phyloP scores from a whole-genome alignment of 37 sponge, comb jelly and placozoan species.

The Halichondria panicea region DNA sequence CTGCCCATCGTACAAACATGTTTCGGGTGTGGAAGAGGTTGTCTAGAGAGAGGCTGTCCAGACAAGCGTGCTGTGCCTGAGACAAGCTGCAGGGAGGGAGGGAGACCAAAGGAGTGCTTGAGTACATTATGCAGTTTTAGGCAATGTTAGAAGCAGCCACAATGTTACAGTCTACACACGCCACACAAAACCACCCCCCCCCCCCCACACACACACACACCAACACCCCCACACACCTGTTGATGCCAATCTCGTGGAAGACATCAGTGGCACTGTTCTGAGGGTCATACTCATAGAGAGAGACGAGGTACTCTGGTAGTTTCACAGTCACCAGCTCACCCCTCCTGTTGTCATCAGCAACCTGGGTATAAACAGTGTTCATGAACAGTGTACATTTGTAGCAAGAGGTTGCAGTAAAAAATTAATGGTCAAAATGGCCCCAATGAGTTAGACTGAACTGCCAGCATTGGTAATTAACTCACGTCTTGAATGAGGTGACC shows the following conservation, averaged over 20 bases:
- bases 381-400: too few relatives aligned
- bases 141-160: too few relatives aligned
- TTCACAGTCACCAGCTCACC: not conserved
- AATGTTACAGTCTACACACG: too few relatives aligned
- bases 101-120: not conserved
- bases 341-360: not conserved
- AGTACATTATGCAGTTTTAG: not conserved
- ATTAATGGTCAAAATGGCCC: too few relatives aligned
- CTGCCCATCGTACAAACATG: conserved; percentile 69
- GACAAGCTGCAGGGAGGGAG: conserved; percentile 29
- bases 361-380: too few relatives aligned
- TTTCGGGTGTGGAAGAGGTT: conserved; percentile 43
- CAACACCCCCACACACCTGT: conserved; percentile 18
- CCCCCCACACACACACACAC: not conserved
- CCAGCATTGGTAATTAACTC: too few relatives aligned
- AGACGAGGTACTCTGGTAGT: conserved; percentile 20
- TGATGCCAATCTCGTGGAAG: conserved; percentile 53
- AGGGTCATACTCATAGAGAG: conserved; percentile 41
- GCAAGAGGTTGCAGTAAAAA: too few relatives aligned
- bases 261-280: conserved; percentile 20
- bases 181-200: too few relatives aligned
- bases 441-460: too few relatives aligned
- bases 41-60: conserved; percentile 25
- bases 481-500: conserved; percentile 74
- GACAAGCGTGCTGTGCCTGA: conserved; percentile 38